Percentiles rank a stretch among this genome's conserved stretches.
These are phyloP conservation scores for Dasyornis broadbenti DNA, from an alignment of 2,113 vertebrate species.

Conservation along the genomic window DNA sequence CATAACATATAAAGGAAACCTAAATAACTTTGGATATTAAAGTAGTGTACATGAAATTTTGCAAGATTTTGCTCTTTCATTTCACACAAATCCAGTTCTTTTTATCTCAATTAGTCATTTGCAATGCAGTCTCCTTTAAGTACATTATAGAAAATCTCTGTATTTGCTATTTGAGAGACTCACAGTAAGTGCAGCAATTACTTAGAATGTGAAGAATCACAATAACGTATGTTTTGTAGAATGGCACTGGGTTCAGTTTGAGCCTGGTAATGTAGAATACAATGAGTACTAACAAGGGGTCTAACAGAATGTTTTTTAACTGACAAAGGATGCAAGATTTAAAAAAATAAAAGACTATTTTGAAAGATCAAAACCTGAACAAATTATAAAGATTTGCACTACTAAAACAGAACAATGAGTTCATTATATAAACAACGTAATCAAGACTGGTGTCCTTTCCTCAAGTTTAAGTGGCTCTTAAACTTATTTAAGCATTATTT, in stretches of 20 bases:
- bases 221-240: not conserved
- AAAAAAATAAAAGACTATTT: not conserved
- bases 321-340: not conserved
- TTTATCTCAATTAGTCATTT: not conserved
- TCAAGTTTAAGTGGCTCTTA: not conserved
- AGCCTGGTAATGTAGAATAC: not conserved
- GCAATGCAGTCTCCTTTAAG: accelerated
- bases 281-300: not conserved
- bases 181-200: not conserved
- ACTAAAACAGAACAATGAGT: not conserved
- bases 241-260: not conserved
- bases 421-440: not conserved
- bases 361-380: not conserved
- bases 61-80: not conserved
- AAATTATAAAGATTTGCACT: not conserved
- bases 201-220: not conserved
- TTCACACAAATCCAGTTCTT: not conserved
- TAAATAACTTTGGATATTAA: not conserved
- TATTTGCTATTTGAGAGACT: not conserved
- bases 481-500: not conserved
- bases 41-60: not conserved
- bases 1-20: not conserved
- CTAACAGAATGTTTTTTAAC: not conserved
- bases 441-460: not conserved
- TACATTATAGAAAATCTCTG: not conserved